Evolutionary conservation across 2,888 invertebrate species (phyloP), one percentile per base, ranked within the genome.

Genomic region (Brenthis daphne): DNA sequence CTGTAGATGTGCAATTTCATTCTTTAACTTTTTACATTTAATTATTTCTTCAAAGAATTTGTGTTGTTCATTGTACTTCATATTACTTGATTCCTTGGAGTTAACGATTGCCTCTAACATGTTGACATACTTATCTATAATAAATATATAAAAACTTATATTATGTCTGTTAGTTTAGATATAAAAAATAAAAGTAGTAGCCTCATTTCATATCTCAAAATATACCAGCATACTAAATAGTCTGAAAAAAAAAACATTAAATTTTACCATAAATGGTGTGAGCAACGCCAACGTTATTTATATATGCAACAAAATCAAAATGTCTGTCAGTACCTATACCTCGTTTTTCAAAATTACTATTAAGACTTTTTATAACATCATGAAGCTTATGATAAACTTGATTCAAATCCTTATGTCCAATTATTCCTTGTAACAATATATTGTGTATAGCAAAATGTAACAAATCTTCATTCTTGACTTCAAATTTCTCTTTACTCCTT

Each of bases 401-500:
- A 57, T 80, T 83, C 11, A 87, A 69, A 66, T 90, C 85, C 81
- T 83, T 82, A 65, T 88, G 86, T 0, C 80, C 82, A 6, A 85
- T 77, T 0, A 88, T 82, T 5, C 87, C 89, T 79, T 86, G 82
- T 1, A 87, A 69, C 0, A 90, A 70, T 14, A 87, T 80, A 65
- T 88, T 86, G 53, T 89, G 88, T 78, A 89, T 82, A 0, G 84
- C 83, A n/a, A 85, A 56, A 75, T 88, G 86, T n/a, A 87, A 57
- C 6, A 85, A 55, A 16, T 85, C 81, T 2, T 82, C 80, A 33
- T 79, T 72, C 33, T 48, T 64, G 48, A 64, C 11, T 58, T 73
- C 65, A 50, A 68, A 56, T 69, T 68, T 56, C 8, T 67, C 61
- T 43, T 70, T 16, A 65, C 60, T 65, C 51, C 56, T 68, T 61